phyloP scores from a whole-genome alignment of 1,140 invertebrate species.

The Penaeus chinensis region DNA sequence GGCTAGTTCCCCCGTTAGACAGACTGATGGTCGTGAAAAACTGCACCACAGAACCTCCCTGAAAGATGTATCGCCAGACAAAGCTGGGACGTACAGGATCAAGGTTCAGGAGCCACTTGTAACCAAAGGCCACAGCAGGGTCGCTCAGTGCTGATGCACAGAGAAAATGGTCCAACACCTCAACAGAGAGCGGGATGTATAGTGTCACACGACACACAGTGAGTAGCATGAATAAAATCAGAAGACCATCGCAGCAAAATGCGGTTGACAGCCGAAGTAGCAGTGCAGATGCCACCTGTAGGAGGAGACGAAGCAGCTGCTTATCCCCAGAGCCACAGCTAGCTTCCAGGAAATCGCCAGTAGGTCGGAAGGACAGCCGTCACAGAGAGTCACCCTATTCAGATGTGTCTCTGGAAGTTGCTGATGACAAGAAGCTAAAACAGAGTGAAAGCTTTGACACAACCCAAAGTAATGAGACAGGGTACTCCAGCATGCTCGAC shows the following conservation, averaged over 20 bases:
- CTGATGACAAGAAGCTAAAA: slow-evolving; percentile 55
- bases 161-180: slow-evolving; percentile 55
- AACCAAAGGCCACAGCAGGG: slow-evolving; percentile 36
- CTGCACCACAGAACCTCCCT: slow-evolving; percentile 21
- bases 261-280: slow-evolving; percentile 34
- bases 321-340: slow-evolving; percentile 48
- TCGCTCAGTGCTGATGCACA: slow-evolving; percentile 54
- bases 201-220: slow-evolving; percentile 59
- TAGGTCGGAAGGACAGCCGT: slow-evolving; percentile 52
- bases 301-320: slow-evolving; percentile 50
- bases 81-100: background rate
- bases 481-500: slow-evolving; percentile 63
- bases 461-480: slow-evolving; percentile 63
- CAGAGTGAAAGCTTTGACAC: slow-evolving; percentile 64
- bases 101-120: slow-evolving; percentile 2
- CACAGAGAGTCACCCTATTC: slow-evolving; percentile 46
- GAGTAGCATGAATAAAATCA: slow-evolving; percentile 63
- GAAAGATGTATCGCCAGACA: slow-evolving; percentile 30
- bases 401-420: slow-evolving; percentile 43
- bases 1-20: slow-evolving; percentile 25
- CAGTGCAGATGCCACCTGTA: slow-evolving; percentile 52
- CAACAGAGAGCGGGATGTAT: slow-evolving; percentile 32
- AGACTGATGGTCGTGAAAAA: slow-evolving; percentile 35
- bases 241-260: slow-evolving; percentile 43
- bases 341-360: slow-evolving; percentile 39